Evolutionary conservation across 92 coral and sea anemone species (phyloP), one percentile per base, ranked within the genome.

Genomic region (Scolanthus callimorphus): DNA sequence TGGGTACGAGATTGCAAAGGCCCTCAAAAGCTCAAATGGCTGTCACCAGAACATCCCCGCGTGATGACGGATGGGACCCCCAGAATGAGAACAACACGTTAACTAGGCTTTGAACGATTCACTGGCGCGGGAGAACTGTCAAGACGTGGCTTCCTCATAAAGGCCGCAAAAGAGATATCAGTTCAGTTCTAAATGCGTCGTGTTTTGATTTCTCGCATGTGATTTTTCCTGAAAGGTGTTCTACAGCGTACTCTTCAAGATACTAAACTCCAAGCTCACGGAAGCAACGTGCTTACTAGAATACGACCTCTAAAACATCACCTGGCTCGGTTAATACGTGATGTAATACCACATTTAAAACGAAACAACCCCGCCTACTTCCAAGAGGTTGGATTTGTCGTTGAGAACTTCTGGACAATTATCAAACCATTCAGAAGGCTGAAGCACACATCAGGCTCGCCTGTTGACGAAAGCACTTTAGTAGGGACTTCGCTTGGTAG

Each of bases 331-430:
- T 22, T 72, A 11, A 68, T 51, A 4, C 20, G 51, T 0, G 44
- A 59, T 44, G 21, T 72, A 1, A 11, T 60, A 0, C 75, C 86
- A 0, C 39, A 39, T 27, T 60, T 71, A 17, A 58, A 38, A 55
- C 10, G 20, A 9, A 50, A 75, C 11, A 47, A 74, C 37, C 67
- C 27, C 20, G 37, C 48, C 20, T 87, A 87, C 38, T 87, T 43
- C 60, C 48, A 59, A 17, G 24, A 67, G 23, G 76, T 87, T 21
- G 86, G 90, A 27, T 73, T 38, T 51, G 73, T 72, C 0, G 71
- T 82, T 53, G 23, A 75, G 11, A 67, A 70, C 23, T 77, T 84
- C 24, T 87, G 96, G 96, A 50, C 11, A 12, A 41, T 58, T 29
- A 62, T 78, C 15, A 68, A 76, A 68, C 73, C 72, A 2, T 74